Percentiles rank a stretch among this genome's conserved stretches.
phyloP scores from a whole-genome alignment of 2,888 invertebrate species.

The Aromia moschata region DNA sequence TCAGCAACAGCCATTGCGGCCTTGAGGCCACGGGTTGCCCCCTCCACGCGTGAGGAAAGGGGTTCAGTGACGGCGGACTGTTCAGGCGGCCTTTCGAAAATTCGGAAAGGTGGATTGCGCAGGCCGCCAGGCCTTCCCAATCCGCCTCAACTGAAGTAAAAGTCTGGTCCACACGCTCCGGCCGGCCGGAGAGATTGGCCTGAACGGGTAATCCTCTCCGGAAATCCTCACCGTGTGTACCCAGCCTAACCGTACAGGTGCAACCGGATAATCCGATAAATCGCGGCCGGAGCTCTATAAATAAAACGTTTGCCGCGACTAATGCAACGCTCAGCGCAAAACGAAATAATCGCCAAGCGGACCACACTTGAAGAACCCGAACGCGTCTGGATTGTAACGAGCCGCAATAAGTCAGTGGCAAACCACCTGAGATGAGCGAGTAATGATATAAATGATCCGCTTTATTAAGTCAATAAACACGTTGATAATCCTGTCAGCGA shows the following conservation, averaged over 20 bases:
- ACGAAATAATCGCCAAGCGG: slow-evolving; percentile 12
- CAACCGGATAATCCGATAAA: slow-evolving; percentile 1
- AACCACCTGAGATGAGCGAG: slow-evolving; percentile 39
- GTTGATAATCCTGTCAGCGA: slow-evolving; percentile 40
- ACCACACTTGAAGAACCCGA: slow-evolving; percentile 9
- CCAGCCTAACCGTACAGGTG: not conserved
- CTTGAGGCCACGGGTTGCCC: no score
- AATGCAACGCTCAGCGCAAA: slow-evolving; percentile 5
- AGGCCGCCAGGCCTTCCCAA: no score
- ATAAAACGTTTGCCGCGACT: not conserved
- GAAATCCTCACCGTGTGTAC: no score
- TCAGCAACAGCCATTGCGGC: no score
- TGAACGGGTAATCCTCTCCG: no score
- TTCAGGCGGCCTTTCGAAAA: no score
- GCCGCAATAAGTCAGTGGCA: slow-evolving; percentile 25
- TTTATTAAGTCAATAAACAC: slow-evolving; percentile 40
- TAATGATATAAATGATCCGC: slow-evolving; percentile 40
- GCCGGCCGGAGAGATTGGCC: no score
- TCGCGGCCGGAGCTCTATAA: slow-evolving; percentile 1
- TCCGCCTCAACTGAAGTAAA: no score
- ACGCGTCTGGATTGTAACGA: slow-evolving; percentile 7
- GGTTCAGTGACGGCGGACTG: no score
- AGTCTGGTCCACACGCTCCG: no score
- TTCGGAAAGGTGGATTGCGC: no score
- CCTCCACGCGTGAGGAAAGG: no score